A percentile compares a stretch with the other conserved stretches of the same genome.
Evolutionary conservation across 2,888 invertebrate species (phyloP).

Genomic region (Nysson spinosus): DNA sequence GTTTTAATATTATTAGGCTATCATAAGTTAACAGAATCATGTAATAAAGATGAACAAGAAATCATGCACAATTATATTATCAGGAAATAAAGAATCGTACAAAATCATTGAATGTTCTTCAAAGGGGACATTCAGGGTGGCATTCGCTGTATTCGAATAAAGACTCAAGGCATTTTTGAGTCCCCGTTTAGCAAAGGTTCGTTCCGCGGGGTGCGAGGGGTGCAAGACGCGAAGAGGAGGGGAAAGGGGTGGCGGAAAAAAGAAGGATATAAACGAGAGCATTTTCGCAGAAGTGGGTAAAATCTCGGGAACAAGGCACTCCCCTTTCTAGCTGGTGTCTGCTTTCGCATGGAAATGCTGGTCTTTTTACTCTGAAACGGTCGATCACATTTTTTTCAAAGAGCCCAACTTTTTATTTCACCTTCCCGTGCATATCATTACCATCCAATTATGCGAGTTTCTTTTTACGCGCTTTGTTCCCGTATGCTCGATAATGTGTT

Average conservation of each 20-base stretch:
- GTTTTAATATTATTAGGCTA: too few relatives aligned
- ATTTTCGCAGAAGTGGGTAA: constrained; percentile 21
- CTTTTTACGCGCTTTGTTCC: too few relatives aligned
- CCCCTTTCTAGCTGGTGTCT: constrained; percentile 15
- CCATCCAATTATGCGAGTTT: constrained; percentile 23
- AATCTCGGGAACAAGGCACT: constrained; percentile 11
- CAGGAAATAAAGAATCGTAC: constrained; percentile 5
- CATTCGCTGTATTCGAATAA: constrained; percentile 40
- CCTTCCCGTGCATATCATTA: constrained; percentile 32
- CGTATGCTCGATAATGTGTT: too few relatives aligned
- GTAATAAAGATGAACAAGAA: too few relatives aligned
- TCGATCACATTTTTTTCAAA: constrained; percentile 38
- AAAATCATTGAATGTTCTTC: constrained; percentile 19
- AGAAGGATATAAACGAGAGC: constrained; percentile 16
- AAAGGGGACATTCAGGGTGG: constrained; percentile 12
- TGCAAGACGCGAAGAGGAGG: background rate
- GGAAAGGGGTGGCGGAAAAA: constrained; percentile 4
- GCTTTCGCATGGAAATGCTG: constrained; percentile 43
- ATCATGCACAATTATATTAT: too few relatives aligned
- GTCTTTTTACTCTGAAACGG: constrained; percentile 17
- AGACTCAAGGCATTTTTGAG: constrained; percentile 3
- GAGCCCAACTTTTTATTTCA: background rate
- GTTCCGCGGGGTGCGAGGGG: constrained; percentile 7
- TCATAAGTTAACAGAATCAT: too few relatives aligned
- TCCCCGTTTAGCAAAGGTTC: constrained; percentile 21